Percentiles rank a stretch among this genome's conserved stretches.
phyloP scores from a whole-genome alignment of 2,888 invertebrate species.

The Pecten maximus region DNA sequence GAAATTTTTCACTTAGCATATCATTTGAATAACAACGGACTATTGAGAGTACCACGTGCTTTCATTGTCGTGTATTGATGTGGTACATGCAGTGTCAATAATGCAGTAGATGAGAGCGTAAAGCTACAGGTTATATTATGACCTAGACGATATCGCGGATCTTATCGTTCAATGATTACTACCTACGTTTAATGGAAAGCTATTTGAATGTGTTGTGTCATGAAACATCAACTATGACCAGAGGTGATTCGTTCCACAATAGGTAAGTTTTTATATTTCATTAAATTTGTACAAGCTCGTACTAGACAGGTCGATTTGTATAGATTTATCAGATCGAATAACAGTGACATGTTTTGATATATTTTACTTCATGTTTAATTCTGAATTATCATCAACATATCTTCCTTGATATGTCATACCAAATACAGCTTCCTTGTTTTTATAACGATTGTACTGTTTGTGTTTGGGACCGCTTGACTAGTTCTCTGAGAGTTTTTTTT shows the following conservation, averaged over 20 bases:
- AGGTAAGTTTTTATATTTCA: neutral
- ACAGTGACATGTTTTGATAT: neutral
- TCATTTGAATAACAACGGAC: slow-evolving; percentile 13
- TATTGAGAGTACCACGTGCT: neutral
- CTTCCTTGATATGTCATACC: neutral
- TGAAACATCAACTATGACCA: neutral
- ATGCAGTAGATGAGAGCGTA: neutral
- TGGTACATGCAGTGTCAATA: neutral
- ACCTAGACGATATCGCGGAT: neutral
- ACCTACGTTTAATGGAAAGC: neutral
- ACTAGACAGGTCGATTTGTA: neutral
- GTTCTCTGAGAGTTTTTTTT: neutral
- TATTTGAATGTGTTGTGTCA: neutral
- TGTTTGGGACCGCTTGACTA: neutral
- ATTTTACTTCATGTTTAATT: neutral
- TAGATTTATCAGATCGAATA: neutral
- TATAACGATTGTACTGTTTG: neutral
- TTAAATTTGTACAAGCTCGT: neutral
- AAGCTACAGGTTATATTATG: neutral
- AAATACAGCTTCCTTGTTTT: neutral
- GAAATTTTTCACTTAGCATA: neutral
- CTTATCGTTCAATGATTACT: neutral
- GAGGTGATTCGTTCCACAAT: neutral
- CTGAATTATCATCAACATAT: neutral
- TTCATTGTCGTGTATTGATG: neutral